Evolutionary conservation across 2,113 vertebrate species (phyloP).

Genomic region (Helogale parvula): DNA sequence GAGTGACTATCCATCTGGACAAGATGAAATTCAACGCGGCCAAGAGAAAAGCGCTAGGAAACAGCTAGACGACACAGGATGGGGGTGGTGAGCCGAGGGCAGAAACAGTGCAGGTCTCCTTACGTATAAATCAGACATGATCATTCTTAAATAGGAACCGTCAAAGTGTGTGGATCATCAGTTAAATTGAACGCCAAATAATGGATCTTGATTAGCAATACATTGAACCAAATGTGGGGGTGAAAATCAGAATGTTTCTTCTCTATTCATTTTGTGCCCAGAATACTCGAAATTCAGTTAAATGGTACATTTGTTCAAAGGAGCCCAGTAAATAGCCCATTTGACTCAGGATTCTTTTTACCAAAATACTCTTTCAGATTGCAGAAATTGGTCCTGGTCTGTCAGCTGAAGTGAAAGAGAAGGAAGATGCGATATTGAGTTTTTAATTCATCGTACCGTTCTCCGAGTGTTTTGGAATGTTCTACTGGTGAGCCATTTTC

Average conservation of each 20-base stretch:
- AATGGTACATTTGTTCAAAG: neutral
- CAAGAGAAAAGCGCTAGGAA: accelerated
- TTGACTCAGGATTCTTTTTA: neutral
- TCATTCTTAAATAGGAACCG: neutral
- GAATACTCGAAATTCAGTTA: neutral
- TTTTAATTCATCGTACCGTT: neutral
- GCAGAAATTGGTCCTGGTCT: accelerated
- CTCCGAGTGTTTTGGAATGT: too few species aligned
- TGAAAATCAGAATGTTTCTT: neutral
- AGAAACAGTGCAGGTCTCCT: neutral
- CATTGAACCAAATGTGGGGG: neutral
- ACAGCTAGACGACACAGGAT: neutral
- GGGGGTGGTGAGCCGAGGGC: accelerated
- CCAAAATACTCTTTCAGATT: too few species aligned
- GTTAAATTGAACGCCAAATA: neutral
- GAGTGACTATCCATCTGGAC: accelerated
- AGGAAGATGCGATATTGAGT: neutral
- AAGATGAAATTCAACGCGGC: neutral
- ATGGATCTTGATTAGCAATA: conserved; percentile 32
- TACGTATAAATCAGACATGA: neutral
- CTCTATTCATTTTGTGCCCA: neutral
- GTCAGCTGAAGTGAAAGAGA: neutral
- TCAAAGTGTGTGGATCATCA: neutral
- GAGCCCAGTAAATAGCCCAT: neutral
- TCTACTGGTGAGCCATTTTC: neutral